These are phyloP conservation scores for Myiozetetes cayanensis DNA, from an alignment of 2,113 vertebrate species.

Conservation along the genomic window DNA sequence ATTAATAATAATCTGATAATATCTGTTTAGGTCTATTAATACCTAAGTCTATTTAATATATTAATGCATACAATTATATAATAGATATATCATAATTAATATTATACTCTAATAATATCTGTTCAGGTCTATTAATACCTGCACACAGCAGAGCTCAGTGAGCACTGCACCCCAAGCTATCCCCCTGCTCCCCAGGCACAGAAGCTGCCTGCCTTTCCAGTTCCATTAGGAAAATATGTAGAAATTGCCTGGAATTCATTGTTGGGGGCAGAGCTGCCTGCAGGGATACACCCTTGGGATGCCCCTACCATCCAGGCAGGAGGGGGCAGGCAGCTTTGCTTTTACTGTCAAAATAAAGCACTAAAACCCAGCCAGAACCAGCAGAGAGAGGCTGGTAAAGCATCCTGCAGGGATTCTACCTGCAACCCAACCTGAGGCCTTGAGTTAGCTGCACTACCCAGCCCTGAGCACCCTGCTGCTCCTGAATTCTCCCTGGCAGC, in stretches of 20 bases:
- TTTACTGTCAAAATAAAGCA: neutral
- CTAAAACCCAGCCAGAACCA: neutral
- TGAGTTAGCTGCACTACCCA: neutral
- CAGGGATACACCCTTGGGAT: neutral
- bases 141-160: neutral
- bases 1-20: neutral
- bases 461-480: neutral
- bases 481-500: neutral
- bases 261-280: neutral
- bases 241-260: neutral
- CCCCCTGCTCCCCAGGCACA: neutral
- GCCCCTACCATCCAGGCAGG: neutral
- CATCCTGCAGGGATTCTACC: neutral
- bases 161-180: neutral
- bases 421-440: neutral
- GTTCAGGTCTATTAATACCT: neutral
- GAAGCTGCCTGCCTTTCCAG: neutral
- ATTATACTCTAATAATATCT: neutral
- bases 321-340: neutral
- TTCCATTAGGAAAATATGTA: rapidly evolving
- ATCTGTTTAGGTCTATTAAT: neutral
- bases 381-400: neutral
- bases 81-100: neutral
- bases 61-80: neutral
- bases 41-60: neutral